These are phyloP conservation scores for Aptenodytes forsteri DNA, from an alignment of 2,113 vertebrate genomes.

Conservation along the genomic window DNA sequence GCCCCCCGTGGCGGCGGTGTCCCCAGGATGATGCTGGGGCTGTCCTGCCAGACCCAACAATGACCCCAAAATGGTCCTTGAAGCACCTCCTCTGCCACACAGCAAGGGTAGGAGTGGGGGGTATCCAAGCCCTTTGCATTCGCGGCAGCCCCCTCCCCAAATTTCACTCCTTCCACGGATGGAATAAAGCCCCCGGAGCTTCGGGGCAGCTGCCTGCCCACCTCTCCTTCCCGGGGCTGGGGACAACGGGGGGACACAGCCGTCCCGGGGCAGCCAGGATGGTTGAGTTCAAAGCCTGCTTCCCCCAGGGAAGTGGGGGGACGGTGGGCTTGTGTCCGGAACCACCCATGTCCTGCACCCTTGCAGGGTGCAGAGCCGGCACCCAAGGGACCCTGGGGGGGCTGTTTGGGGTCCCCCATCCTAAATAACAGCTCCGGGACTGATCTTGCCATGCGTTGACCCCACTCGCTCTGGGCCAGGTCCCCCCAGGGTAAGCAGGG, in stretches of 20 bases:
- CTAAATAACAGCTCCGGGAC: neutral
- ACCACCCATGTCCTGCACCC: neutral
- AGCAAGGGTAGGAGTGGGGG: too few relatives aligned
- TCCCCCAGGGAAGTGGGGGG: too few relatives aligned
- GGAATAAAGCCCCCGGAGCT: neutral
- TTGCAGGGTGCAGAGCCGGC: neutral
- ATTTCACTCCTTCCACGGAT: accelerated
- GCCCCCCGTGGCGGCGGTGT: accelerated
- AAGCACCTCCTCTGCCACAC: neutral
- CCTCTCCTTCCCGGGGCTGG: neutral
- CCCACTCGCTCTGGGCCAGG: neutral
- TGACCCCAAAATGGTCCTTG: neutral
- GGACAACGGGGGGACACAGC: accelerated
- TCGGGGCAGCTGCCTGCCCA: neutral
- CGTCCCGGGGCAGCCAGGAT: accelerated
- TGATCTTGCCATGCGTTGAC: neutral
- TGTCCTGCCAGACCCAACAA: accelerated
- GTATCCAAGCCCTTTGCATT: neutral
- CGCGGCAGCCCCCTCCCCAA: neutral
- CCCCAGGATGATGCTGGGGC: accelerated
- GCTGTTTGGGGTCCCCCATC: neutral
- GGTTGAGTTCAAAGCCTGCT: neutral
- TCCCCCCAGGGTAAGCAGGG: neutral
- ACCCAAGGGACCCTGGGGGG: neutral
- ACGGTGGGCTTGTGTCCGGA: neutral